phyloP scores from a whole-genome alignment of 2,797 vertebrate species.

The Trachops cirrhosus region DNA sequence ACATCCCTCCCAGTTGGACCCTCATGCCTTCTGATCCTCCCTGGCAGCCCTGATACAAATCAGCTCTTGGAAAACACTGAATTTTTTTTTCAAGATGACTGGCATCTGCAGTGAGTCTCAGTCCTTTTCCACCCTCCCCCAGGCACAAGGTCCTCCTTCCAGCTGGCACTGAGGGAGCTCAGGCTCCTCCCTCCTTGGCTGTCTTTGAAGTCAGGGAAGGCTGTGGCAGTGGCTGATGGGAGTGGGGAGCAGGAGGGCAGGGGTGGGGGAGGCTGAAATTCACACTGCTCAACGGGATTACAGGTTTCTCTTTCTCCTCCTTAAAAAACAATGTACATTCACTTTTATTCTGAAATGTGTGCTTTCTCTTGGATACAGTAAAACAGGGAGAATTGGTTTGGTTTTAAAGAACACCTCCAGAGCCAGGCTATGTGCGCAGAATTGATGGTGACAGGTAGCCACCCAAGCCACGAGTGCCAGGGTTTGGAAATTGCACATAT shows the following conservation, averaged over 20 bases:
- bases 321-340: not conserved
- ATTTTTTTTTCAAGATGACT: not conserved
- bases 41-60: not conserved
- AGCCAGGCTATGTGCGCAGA: not conserved
- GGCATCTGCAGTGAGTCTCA: not conserved
- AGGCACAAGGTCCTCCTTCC: not conserved
- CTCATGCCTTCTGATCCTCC: not conserved
- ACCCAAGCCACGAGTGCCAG: not conserved
- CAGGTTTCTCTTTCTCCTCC: not conserved
- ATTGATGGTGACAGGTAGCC: not conserved
- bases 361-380: not conserved
- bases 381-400: not conserved
- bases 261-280: not conserved
- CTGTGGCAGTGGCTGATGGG: not conserved
- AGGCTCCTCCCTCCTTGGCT: not conserved
- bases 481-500: not conserved
- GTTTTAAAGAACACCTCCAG: not conserved
- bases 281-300: not conserved
- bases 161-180: not conserved
- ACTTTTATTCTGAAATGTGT: slow-evolving; percentile 20
- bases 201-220: slow-evolving; percentile 31
- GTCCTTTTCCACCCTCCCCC: not conserved
- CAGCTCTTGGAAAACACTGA: slow-evolving; percentile 1
- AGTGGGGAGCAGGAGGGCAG: not conserved
- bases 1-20: not conserved